Conservation (phyloP, 2,797 vertebrate genomes). For the Coilia nasus region DNA sequence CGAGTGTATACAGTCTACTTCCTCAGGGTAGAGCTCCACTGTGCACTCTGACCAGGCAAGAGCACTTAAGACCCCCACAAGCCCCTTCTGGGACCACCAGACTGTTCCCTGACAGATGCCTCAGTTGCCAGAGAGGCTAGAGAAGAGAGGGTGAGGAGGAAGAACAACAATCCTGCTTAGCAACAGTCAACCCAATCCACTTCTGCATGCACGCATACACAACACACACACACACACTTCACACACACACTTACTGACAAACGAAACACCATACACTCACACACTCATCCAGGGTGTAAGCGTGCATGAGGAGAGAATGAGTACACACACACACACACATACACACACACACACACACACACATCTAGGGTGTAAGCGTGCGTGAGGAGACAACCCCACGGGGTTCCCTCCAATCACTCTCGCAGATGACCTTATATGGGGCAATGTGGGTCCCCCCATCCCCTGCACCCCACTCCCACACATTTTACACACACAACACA, state of each 20-base stretch:
- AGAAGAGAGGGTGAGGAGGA: not conserved
- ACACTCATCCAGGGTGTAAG: not conserved
- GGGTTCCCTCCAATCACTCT: slow-evolving; percentile 8
- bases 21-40: not conserved
- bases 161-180: slow-evolving; percentile 4
- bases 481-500: not conserved
- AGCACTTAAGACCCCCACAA: not conserved
- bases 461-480: not conserved
- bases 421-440: slow-evolving; percentile 6
- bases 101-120: not conserved
- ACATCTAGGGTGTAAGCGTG: not conserved
- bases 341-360: not conserved
- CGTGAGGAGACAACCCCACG: not conserved
- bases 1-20: not conserved
- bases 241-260: not conserved
- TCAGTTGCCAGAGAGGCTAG: not conserved
- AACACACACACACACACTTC: slow-evolving; percentile 1
- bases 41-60: not conserved
- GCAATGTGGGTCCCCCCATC: not conserved
- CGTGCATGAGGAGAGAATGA: not conserved
- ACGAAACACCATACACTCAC: not conserved
- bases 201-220: not conserved
- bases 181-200: slow-evolving; percentile 13
- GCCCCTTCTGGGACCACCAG: not conserved
- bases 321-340: not conserved